Conservation (phyloP, 23 tunicate species). For the Clavelina lepadiformis region DNA sequence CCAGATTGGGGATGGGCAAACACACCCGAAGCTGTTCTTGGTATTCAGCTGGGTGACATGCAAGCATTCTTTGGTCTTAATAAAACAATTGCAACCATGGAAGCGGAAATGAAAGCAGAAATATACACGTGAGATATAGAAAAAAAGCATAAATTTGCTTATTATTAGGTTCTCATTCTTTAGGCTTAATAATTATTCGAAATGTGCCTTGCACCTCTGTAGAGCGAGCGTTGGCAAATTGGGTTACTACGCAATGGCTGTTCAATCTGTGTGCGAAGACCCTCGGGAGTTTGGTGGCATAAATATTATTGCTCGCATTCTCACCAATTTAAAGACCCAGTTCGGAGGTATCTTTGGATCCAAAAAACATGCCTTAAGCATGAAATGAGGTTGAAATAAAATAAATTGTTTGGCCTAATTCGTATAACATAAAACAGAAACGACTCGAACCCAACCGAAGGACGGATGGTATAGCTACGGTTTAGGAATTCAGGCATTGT, state of each 20-base stretch:
- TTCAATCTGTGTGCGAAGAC: slow-evolving; percentile 15
- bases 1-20: slow-evolving; percentile 29
- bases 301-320: slow-evolving; percentile 9
- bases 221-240: no score
- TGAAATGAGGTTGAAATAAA: no score
- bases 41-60: slow-evolving; percentile 15
- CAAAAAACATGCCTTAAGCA: no score
- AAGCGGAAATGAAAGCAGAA: background rate
- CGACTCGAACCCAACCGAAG: no score
- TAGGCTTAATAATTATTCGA: no score
- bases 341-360: no score
- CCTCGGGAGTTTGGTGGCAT: slow-evolving; percentile 15
- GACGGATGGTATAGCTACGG: slow-evolving; percentile 31
- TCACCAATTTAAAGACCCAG: no score
- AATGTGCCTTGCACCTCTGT: no score
- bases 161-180: no score
- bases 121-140: slow-evolving; percentile 9
- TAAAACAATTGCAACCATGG: slow-evolving; percentile 3
- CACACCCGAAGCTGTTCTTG: slow-evolving; percentile 20
- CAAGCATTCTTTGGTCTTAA: slow-evolving; percentile 10
- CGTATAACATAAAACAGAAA: no score
- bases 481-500: slow-evolving; percentile 32
- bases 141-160: no score
- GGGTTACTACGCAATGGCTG: slow-evolving; percentile 28
- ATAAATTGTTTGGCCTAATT: no score